These are phyloP conservation scores for Nemotelus nigrinus DNA, from an alignment of 2,888 invertebrate species.

Conservation along the genomic window DNA sequence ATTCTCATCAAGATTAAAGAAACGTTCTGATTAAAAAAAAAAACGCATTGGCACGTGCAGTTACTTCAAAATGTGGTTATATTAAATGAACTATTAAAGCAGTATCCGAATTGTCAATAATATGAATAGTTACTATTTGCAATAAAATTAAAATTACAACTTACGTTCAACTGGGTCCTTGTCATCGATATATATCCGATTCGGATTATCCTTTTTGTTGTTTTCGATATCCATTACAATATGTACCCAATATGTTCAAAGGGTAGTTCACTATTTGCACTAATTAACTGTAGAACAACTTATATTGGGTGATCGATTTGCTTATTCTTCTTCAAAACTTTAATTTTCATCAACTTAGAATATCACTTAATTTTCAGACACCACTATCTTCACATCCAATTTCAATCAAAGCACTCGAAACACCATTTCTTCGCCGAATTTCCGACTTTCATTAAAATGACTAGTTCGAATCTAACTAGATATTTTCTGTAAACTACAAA, in stretches of 20 bases:
- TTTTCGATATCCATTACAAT: constrained; percentile 5
- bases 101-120: too few relatives aligned
- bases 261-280: too few relatives aligned
- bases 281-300: too few relatives aligned
- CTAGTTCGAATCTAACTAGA: neutral
- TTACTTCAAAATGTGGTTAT: too few relatives aligned
- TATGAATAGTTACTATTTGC: too few relatives aligned
- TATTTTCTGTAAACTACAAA: too few relatives aligned
- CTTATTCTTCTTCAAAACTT: neutral
- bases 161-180: constrained; percentile 90
- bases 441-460: neutral
- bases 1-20: too few relatives aligned
- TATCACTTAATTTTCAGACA: neutral
- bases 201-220: constrained; percentile 14
- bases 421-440: neutral
- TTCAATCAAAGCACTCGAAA: neutral
- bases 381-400: neutral
- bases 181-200: constrained; percentile 88
- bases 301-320: neutral
- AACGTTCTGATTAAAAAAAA: too few relatives aligned
- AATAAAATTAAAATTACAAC: constrained; percentile 55
- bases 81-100: too few relatives aligned
- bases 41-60: too few relatives aligned
- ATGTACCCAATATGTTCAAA: neutral
- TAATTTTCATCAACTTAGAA: neutral